Conservation (phyloP, 2,797 vertebrate species). For the Podarcis siculus region DNA sequence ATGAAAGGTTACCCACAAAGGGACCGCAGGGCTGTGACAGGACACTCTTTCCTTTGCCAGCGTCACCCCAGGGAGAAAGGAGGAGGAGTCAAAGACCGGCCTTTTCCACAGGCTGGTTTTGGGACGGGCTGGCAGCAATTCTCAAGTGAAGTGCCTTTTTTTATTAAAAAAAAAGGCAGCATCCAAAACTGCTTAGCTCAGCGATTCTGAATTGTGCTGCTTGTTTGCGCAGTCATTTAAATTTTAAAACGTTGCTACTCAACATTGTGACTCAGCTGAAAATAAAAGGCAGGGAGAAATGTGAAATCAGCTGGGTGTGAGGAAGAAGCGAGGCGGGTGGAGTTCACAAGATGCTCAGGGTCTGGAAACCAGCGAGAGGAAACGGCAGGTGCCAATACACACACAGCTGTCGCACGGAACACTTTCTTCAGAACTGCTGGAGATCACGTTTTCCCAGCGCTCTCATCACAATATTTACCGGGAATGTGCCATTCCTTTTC, state of each 20-base stretch:
- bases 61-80: constrained; percentile 40
- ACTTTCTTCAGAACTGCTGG: not conserved
- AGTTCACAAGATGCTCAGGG: not conserved
- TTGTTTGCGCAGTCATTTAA: not conserved
- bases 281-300: too few species aligned
- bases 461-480: not conserved
- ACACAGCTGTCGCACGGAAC: not conserved
- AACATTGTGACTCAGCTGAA: not conserved
- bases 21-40: constrained; percentile 38
- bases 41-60: constrained; percentile 39
- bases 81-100: not conserved
- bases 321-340: not conserved
- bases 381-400: not conserved
- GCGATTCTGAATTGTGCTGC: not conserved
- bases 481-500: not conserved
- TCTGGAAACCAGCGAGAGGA: not conserved
- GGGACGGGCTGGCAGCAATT: not conserved
- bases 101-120: not conserved
- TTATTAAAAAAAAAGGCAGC: not conserved
- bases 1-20: constrained; percentile 36
- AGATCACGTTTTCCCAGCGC: not conserved
- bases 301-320: not conserved
- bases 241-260: not conserved
- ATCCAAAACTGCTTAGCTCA: not conserved
- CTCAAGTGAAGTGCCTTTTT: not conserved